These are phyloP conservation scores for Microchrysa polita DNA, from an alignment of 2,888 invertebrate genomes.

Conservation along the genomic window DNA sequence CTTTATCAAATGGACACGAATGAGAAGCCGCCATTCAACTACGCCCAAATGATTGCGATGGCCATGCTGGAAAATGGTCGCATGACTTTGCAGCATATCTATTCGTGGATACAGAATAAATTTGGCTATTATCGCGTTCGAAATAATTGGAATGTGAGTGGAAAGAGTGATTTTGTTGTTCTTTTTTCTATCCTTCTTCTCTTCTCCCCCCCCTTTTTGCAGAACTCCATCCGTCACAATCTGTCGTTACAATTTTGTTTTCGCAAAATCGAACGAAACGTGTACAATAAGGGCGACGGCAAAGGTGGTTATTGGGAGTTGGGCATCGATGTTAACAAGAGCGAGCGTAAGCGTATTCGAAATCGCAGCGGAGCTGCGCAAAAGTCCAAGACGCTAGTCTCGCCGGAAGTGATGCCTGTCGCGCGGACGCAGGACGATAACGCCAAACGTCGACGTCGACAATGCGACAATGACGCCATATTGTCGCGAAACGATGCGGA, in stretches of 20 bases:
- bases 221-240: conserved; percentile 64
- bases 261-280: conserved; percentile 61
- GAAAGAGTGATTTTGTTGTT: not conserved
- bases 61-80: conserved; percentile 63
- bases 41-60: conserved; percentile 64
- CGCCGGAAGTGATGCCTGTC: not conserved
- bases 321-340: conserved; percentile 61
- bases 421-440: not conserved
- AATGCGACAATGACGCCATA: not conserved
- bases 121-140: conserved; percentile 63
- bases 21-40: conserved; percentile 64
- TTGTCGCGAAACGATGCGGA: not conserved
- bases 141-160: conserved; percentile 64
- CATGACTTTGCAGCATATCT: conserved; percentile 62
- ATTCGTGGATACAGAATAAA: conserved; percentile 62
- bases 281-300: conserved; percentile 63
- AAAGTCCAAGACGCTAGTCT: not conserved
- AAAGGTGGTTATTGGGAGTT: conserved; percentile 64
- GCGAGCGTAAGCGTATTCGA: conserved; percentile 61
- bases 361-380: conserved; percentile 54
- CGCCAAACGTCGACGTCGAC: conserved; percentile 8
- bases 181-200: too few relatives aligned
- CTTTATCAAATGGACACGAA: conserved; percentile 58
- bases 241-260: conserved; percentile 63
- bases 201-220: too few relatives aligned